Base-by-base conservation (phyloP, 1,140 invertebrate species). In the Calephelis virginiensis region DNA sequence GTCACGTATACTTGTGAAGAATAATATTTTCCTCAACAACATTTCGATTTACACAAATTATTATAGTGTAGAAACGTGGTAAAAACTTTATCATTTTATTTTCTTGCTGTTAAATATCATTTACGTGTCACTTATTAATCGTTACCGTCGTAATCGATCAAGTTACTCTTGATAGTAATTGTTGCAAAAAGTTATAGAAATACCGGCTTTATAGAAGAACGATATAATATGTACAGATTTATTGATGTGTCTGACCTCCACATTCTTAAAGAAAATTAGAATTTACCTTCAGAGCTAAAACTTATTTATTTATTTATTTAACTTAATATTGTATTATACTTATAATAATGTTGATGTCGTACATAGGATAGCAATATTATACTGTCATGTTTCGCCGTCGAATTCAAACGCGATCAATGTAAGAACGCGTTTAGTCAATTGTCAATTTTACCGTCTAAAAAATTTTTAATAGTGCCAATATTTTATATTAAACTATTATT, bases 1-100 rank as follows among this genome's bases (percentile, higher is more conserved):
- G 69, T 76, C 72, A 79, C 75, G 74, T 76, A 73, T 63, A 47
- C 59, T 47, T 64, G 67, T 71, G 61, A 68, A 77, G 76, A 78
- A 66, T 60, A 65, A 66, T 69, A 45, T 74, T 76, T 75, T 77
- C 75, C 75, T 75, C 56, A 66, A 66, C 28, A 66, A 38, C 59
- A 61, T 66, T 73, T 73, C 69, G 46, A 67, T 72, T 76, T 78
- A 62, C 72, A 68, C 68, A 73, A 49, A 67, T 56, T 47, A 12
- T 50, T 11, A 12, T 50, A 28, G 17, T 12, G 38, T 45, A 64
- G 37, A 64, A 64, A 48, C 14, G 17, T 47, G 43, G 14, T 17
- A 62, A 62, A 46, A 46, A 46, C 46, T 62, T 11, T 28, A 46
- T 14, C 14, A 62, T 47, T 53, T 53, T 53, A 53, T 53, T 53